phyloP scores from a whole-genome alignment of 2,113 vertebrate species.

The Phylloscopus trochilus region DNA sequence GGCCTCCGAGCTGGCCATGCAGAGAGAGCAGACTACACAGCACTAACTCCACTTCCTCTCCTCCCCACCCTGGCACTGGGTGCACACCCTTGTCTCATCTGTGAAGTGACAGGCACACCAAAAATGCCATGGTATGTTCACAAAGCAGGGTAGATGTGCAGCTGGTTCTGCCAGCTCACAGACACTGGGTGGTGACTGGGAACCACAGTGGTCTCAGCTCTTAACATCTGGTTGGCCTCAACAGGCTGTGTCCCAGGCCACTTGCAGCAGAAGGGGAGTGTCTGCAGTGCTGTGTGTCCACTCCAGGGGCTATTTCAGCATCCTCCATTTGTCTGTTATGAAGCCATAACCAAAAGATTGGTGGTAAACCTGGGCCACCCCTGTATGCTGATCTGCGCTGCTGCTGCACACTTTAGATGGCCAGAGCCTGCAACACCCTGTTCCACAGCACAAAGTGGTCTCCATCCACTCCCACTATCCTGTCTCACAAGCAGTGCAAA shows the following conservation, averaged over 20 bases:
- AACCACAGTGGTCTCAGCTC: neutral
- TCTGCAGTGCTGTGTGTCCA: neutral
- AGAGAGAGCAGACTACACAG: neutral
- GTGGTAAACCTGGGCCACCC: neutral
- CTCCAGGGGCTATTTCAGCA: neutral
- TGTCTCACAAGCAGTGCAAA: neutral
- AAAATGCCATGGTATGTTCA: neutral
- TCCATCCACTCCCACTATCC: neutral
- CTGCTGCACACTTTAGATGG: neutral
- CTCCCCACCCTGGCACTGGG: neutral
- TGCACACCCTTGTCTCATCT: neutral
- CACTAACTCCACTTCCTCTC: neutral
- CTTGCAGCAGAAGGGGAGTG: neutral
- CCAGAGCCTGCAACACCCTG: neutral
- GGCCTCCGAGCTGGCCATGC: neutral
- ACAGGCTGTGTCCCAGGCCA: neutral
- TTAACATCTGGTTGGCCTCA: neutral
- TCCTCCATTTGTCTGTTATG: rapidly evolving
- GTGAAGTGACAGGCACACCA: neutral
- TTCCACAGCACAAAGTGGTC: neutral
- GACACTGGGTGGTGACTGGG: neutral
- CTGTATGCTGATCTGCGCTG: neutral
- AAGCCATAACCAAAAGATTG: neutral
- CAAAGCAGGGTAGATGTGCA: neutral
- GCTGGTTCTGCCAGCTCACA: neutral